Conservation (phyloP, 2,113 vertebrate species). For the Paralichthys olivaceus region DNA sequence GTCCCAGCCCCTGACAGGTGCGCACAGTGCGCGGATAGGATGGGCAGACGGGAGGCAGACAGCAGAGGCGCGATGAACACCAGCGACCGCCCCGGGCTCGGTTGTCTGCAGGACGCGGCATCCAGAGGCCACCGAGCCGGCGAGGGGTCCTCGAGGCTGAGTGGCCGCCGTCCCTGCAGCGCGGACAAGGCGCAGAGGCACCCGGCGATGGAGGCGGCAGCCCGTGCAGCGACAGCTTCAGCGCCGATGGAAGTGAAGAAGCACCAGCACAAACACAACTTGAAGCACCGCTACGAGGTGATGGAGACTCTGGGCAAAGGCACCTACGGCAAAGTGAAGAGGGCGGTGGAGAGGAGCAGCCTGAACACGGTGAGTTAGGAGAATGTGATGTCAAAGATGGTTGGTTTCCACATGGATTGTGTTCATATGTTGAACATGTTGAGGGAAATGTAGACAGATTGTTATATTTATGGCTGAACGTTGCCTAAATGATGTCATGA, state of each 20-base stretch:
- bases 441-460: too few species aligned
- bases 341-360: constrained; percentile 79
- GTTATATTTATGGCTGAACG: too few species aligned
- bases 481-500: too few species aligned
- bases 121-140: constrained; percentile 43
- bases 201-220: constrained; percentile 13
- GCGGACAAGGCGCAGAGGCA: neutral
- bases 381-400: too few species aligned
- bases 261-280: constrained; percentile 86
- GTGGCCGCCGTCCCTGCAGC: neutral
- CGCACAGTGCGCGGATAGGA: constrained; percentile 48
- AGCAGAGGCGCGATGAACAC: constrained; percentile 69
- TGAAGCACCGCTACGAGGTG: constrained; percentile 84
- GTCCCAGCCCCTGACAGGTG: constrained; percentile 31
- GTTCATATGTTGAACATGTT: too few species aligned
- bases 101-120: constrained; percentile 61
- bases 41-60: constrained; percentile 76
- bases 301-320: constrained; percentile 86
- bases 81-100: constrained; percentile 63
- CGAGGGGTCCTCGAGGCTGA: constrained; percentile 20
- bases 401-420: too few species aligned
- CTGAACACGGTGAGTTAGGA: constrained; percentile 77
- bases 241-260: constrained; percentile 79
- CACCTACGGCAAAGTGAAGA: constrained; percentile 86
- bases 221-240: neutral